Conservation (phyloP, 2,888 invertebrate genomes). For the Lordiphosa andalusiaca region DNA sequence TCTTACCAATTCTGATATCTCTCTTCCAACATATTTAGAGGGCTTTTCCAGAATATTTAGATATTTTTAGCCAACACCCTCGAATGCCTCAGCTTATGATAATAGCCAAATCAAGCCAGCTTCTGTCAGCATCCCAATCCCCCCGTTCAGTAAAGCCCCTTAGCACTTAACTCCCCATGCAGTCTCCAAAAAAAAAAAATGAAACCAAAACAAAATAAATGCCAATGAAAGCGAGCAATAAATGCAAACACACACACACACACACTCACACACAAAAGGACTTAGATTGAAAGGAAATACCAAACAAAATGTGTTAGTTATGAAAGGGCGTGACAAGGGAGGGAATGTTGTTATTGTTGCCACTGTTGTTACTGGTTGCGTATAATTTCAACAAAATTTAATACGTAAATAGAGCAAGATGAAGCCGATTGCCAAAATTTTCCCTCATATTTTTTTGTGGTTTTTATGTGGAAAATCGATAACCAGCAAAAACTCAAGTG, state of each 20-base stretch:
- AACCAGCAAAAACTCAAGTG: slow-evolving; percentile 50
- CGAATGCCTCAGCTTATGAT: slow-evolving; percentile 16
- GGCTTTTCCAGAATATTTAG: too few relatives aligned
- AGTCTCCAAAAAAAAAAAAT: slow-evolving; percentile 22
- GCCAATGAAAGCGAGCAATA: slow-evolving; percentile 72
- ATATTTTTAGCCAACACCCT: background rate
- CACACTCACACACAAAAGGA: slow-evolving; percentile 17
- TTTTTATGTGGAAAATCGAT: slow-evolving; percentile 51
- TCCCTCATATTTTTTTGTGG: slow-evolving; percentile 1
- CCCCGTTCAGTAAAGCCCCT: slow-evolving; percentile 14
- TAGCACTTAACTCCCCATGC: slow-evolving; percentile 34
- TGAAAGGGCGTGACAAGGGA: slow-evolving; percentile 39
- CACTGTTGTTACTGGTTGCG: slow-evolving; percentile 32
- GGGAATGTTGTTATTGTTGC: slow-evolving; percentile 16
- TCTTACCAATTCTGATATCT: too few relatives aligned
- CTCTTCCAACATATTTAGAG: too few relatives aligned
- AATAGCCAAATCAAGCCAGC: slow-evolving; percentile 44
- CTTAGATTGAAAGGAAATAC: slow-evolving; percentile 49
- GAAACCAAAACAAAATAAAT: slow-evolving; percentile 48
- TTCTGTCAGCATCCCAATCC: background rate
- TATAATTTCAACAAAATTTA: slow-evolving; percentile 69
- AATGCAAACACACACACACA: slow-evolving; percentile 50
- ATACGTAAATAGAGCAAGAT: slow-evolving; percentile 67
- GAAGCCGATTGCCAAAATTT: slow-evolving; percentile 8
- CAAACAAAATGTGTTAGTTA: slow-evolving; percentile 55